Evolutionary conservation across 53 echinoderm and acorn worm genomes (phyloP).

Genomic region (Antedon mediterranea): DNA sequence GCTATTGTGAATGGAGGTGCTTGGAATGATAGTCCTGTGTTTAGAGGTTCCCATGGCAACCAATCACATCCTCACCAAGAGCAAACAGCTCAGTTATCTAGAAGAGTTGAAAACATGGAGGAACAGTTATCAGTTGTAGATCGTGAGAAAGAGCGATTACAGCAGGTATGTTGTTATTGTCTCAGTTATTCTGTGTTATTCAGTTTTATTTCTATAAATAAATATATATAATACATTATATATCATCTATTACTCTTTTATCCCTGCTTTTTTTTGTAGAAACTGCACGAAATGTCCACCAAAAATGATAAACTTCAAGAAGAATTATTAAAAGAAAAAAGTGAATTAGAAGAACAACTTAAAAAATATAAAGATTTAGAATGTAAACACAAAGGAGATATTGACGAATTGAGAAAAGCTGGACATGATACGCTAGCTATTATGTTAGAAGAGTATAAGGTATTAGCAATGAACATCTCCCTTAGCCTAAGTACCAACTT

Average conservation of each 20-base stretch:
- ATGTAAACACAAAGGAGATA: slow-evolving; percentile 24
- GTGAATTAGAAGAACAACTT: slow-evolving; percentile 39
- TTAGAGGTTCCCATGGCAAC: not conserved
- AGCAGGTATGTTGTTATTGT: slow-evolving; percentile 24
- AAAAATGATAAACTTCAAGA: slow-evolving; percentile 19
- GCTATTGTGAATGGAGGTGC: slow-evolving; percentile 9
- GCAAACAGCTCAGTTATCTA: slow-evolving; percentile 25
- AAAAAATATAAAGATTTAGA: slow-evolving; percentile 53
- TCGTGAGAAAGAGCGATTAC: slow-evolving; percentile 50
- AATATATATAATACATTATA: no score
- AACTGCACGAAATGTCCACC: not conserved
- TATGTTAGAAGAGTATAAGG: slow-evolving; percentile 96
- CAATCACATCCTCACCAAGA: not conserved
- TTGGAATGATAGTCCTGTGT: slow-evolving; percentile 14
- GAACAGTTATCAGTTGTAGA: slow-evolving; percentile 64
- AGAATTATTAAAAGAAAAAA: slow-evolving; percentile 40
- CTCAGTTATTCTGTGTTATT: no score
- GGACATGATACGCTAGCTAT: slow-evolving; percentile 82
- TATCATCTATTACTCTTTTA: not conserved
- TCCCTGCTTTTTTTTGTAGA: slow-evolving; percentile 2
- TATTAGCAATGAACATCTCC: not conserved
- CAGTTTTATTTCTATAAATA: no score
- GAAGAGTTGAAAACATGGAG: slow-evolving; percentile 39
- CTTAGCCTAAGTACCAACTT: no score
- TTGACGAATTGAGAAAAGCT: slow-evolving; percentile 55